Percentiles rank a stretch among this genome's conserved stretches.
phyloP scores from a whole-genome alignment of 2,888 invertebrate species.

The Ectobius pallidus region DNA sequence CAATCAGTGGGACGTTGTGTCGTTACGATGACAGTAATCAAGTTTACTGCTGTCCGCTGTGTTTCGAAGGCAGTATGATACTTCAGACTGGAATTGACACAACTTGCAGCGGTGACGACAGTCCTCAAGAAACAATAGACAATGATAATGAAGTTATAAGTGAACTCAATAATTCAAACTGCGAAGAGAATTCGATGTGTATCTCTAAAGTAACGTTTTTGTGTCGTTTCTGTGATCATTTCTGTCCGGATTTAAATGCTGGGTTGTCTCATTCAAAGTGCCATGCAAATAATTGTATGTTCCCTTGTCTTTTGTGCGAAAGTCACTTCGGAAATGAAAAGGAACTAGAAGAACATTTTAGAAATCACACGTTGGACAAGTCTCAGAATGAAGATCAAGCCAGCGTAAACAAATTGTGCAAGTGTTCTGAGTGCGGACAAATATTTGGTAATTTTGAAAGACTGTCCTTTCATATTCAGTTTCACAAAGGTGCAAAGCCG shows the following conservation, averaged over 20 bases:
- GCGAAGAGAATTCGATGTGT: neutral
- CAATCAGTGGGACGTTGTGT: neutral
- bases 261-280: conserved; percentile 6
- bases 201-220: neutral
- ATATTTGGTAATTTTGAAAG: conserved; percentile 7
- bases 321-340: conserved; percentile 2
- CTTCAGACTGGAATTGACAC: neutral
- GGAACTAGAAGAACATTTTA: conserved; percentile 7
- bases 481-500: neutral
- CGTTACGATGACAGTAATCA: neutral
- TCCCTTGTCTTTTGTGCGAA: conserved; percentile 25
- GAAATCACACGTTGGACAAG: neutral
- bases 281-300: neutral
- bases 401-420: neutral
- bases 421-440: neutral
- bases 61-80: conserved; percentile 20
- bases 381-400: neutral
- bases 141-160: neutral
- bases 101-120: too few relatives aligned
- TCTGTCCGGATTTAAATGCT: neutral
- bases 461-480: conserved; percentile 18
- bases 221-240: conserved; percentile 19
- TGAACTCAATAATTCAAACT: neutral
- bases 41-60: conserved; percentile 21
- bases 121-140: neutral